Base-by-base conservation (phyloP, 2,888 invertebrate genomes). In the Ectemnius cavifrons region DNA sequence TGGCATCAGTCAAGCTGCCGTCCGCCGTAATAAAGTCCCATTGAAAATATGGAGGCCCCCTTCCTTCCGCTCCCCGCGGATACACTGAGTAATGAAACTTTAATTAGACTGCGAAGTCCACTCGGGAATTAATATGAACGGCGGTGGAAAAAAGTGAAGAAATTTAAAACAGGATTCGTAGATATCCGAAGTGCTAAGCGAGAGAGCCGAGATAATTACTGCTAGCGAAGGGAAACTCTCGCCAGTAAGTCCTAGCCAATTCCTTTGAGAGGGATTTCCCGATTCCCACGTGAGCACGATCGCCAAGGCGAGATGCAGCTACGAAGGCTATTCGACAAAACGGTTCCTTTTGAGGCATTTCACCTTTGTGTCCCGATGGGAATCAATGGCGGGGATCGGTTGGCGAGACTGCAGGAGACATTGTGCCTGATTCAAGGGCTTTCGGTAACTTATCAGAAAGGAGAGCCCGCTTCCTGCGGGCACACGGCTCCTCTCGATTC, bases 341-440 rank as follows among this genome's bases (percentile, higher is more conserved):
- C 70, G 72, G 45, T 62, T 75, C 77, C 80, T 79, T 81, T 81
- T 79, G 79, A 77, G 66, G 67, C 74, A 47, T 75, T 77, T 79
- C 67, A 81, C 77, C 75, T 77, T 79, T 75, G 75, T 77, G 37
- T 37, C 37, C 65, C 74, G 58, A 67, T n/a, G 56, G 67, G 58
- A 69, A 64, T 61, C 45, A 63, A 69, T 60, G 71, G 70, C 57
- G 60, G 69, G 46, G 62, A 37, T 69, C 18, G 60, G 52, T 37
- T 27, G 52, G 60, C 18, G 68, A 61, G 14, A n/a, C 37, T 37
- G 66, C 49, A 61, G 59, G 64, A 73, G 69, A 73, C 73, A 66
- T 67, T 59, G 71, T 63, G 56, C 59, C 62, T 49, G 72, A 75
- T 28, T 57, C 59, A 59, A 58, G 59, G 59, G 57, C 52, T 63